A percentile compares a stretch with the other conserved stretches of the same genome.
These are phyloP conservation scores for Lepus europaeus DNA, from an alignment of 2,113 vertebrate species.

Conservation along the genomic window DNA sequence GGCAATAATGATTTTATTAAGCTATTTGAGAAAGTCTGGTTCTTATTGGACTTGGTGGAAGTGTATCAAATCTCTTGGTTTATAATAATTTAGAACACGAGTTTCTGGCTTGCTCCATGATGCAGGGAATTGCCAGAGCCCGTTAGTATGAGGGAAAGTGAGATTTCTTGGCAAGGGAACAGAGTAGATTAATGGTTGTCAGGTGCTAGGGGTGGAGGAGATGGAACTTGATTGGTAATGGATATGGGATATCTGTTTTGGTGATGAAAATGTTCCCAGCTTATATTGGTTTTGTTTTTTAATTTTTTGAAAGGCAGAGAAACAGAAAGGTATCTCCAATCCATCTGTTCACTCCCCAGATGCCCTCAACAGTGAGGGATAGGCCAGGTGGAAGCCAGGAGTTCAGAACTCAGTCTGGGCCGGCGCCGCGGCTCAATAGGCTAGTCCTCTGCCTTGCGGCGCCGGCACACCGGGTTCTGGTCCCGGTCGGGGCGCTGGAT, in stretches of 20 bases:
- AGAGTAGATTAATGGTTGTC: not conserved
- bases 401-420: too few relatives aligned
- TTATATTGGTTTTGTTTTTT: too few relatives aligned
- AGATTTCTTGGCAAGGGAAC: slow-evolving; percentile 40
- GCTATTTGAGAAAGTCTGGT: slow-evolving; percentile 82
- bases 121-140: slow-evolving; percentile 68
- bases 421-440: too few relatives aligned
- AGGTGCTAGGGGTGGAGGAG: not conserved
- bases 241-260: not conserved
- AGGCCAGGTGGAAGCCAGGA: too few relatives aligned
- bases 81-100: slow-evolving; percentile 78
- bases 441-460: too few relatives aligned
- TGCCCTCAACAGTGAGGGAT: too few relatives aligned
- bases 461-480: too few relatives aligned
- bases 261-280: slow-evolving; percentile 36
- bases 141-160: slow-evolving; percentile 77
- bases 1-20: slow-evolving; percentile 84
- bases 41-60: slow-evolving; percentile 81
- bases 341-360: too few relatives aligned
- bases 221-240: not conserved
- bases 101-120: slow-evolving; percentile 76
- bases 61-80: slow-evolving; percentile 81
- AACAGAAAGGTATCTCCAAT: too few relatives aligned
- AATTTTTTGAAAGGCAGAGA: too few relatives aligned
- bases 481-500: too few relatives aligned